These are phyloP conservation scores for Sinosuthora webbiana DNA, from an alignment of 2,113 vertebrate species.

Conservation along the genomic window DNA sequence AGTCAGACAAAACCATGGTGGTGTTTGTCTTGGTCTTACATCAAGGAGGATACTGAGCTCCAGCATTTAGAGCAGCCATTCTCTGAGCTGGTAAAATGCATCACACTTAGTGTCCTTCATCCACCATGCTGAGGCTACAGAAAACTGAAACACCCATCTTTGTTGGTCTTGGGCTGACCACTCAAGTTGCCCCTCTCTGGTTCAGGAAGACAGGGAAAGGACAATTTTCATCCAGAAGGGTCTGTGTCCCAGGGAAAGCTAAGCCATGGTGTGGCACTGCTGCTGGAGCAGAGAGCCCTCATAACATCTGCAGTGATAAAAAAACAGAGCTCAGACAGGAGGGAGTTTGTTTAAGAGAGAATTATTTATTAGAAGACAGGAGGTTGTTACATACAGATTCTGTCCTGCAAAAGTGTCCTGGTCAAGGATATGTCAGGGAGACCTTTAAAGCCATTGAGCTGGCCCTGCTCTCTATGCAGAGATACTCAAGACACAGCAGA, in stretches of 20 bases:
- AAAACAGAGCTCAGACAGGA: not conserved
- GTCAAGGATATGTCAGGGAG: not conserved
- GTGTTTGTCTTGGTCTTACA: not conserved
- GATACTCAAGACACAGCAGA: conserved; percentile 50
- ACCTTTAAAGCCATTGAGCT: not conserved
- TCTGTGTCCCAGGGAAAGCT: not conserved
- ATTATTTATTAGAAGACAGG: conserved; percentile 55
- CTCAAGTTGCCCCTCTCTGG: not conserved
- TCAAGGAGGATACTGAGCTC: not conserved
- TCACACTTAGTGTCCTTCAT: not conserved
- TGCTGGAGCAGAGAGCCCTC: not conserved
- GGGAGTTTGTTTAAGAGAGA: not conserved
- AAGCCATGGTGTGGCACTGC: not conserved
- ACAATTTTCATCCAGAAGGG: not conserved
- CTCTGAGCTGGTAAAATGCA: not conserved
- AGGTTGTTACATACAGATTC: conserved; percentile 41
- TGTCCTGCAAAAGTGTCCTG: conserved; percentile 53
- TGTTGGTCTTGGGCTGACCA: not conserved
- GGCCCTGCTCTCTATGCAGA: conserved; percentile 10
- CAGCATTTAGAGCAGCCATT: not conserved
- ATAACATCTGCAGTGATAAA: not conserved
- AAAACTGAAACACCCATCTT: not conserved
- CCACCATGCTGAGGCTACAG: not conserved
- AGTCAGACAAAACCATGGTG: not conserved
- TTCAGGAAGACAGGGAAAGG: no score